These are phyloP conservation scores for Pelobates fuscus DNA, from an alignment of 2,113 vertebrate species.

Conservation along the genomic window DNA sequence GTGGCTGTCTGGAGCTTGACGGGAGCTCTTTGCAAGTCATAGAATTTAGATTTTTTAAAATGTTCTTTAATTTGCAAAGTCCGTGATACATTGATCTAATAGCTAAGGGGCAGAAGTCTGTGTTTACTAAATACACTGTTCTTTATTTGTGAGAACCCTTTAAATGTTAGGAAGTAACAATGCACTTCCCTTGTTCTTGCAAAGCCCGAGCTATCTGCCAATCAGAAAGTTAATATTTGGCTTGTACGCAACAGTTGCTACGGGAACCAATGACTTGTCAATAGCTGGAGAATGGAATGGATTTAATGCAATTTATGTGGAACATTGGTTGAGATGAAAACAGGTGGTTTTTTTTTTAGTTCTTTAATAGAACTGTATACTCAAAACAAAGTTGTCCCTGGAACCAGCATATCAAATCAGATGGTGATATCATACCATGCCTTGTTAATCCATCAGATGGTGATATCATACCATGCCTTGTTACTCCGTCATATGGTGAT, in stretches of 20 bases:
- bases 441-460: no score
- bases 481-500: no score
- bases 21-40: not conserved
- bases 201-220: constrained; percentile 1
- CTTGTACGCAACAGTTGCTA: constrained; percentile 14
- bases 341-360: not conserved
- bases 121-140: not conserved
- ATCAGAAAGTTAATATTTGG: constrained; percentile 17
- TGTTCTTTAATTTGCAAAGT: no score
- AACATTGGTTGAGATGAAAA: not conserved
- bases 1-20: not conserved
- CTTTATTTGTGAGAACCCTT: not conserved
- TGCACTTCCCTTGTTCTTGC: not conserved
- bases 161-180: not conserved
- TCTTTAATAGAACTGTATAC: no score
- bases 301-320: not conserved
- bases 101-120: not conserved
- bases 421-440: no score
- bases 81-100: no score
- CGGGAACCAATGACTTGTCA: constrained; percentile 2
- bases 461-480: no score
- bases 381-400: no score
- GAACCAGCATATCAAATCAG: no score
- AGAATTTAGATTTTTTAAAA: not conserved
- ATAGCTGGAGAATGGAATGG: constrained; percentile 3